phyloP scores from a whole-genome alignment of 1,140 invertebrate species.

The Rhagoletis zephyria region DNA sequence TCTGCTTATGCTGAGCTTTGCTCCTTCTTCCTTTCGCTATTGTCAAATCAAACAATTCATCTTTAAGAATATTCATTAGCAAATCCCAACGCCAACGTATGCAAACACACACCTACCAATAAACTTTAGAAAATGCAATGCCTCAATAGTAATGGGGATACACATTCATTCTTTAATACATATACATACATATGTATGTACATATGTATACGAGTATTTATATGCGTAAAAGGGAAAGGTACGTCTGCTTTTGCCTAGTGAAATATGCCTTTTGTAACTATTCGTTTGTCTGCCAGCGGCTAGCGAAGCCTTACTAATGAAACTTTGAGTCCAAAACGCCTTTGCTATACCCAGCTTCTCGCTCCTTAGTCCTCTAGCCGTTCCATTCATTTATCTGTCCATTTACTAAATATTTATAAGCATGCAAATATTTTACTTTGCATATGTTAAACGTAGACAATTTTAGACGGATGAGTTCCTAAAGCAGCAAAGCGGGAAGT shows the following conservation, averaged over 20 bases:
- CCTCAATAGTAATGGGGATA: neutral
- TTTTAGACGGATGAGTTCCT: slow-evolving; percentile 17
- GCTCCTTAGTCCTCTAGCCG: neutral
- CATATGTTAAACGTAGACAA: slow-evolving; percentile 66
- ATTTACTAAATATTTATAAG: slow-evolving; percentile 70
- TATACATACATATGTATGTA: too few relatives aligned
- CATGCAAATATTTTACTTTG: slow-evolving; percentile 73
- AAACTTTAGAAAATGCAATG: slow-evolving; percentile 27
- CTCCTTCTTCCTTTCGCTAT: neutral
- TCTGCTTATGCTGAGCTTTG: neutral
- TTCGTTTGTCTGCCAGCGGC: neutral
- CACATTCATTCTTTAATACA: too few relatives aligned
- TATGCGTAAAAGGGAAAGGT: too few relatives aligned
- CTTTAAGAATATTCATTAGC: slow-evolving; percentile 69
- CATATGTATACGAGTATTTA: too few relatives aligned
- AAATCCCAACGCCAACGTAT: slow-evolving; percentile 56
- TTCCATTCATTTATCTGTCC: neutral
- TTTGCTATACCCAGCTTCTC: neutral
- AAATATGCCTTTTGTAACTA: slow-evolving; percentile 30
- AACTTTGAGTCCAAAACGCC: neutral
- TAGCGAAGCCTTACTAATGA: neutral
- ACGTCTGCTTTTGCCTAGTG: neutral
- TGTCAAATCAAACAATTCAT: slow-evolving; percentile 59
- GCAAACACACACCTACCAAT: slow-evolving; percentile 1
- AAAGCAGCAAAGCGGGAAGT: neutral